Base-by-base conservation (phyloP, 2,113 vertebrate genomes). In the Argyrosomus japonicus region DNA sequence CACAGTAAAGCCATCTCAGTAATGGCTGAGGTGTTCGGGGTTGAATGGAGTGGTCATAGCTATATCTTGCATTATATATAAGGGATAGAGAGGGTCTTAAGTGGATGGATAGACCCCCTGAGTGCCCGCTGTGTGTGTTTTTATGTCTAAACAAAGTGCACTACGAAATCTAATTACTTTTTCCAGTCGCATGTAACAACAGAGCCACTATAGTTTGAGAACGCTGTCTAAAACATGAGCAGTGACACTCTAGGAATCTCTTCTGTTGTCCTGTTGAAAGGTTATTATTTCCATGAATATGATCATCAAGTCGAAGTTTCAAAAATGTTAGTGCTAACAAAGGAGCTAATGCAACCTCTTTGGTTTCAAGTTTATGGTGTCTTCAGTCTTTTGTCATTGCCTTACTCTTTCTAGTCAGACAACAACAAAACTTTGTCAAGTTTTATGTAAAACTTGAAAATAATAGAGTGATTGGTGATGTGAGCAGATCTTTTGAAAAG, bases 1-100 rank as follows among this genome's bases (percentile, higher is more conserved):
- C 5, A 51, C 2, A 5, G 21, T 60, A 69, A 69, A 21, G n/a
- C 21, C 7, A 53, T 23, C 27, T 56, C 36, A 65, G 61, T 77
- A 65, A 82, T 68, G 40, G 76, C 76, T n/a, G 61, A 65, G 64
- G 68, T 88, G 83, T 73, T 68, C 54, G 56, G 57, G 74, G 79
- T 36, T 71, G 83, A 61, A 68, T n/a, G 19, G 71, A 80, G 78
- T 54, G 81, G 67, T 85, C 90, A 75, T 75, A 56, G 84, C 81
- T 50, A 19, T 7, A 8, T 67, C 62, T 62, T 93, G 81, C 82
- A 91, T 92, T 89, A 93, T 91, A 87, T 69, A 92, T 91, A 71
- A 89, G 69, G 62, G 40, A 77, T 47, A 71, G 85, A 88, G 82
- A 73, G 71, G 83, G 14, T 87, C 81, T 88, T 73, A 79, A 91